Evolutionary conservation across 1,140 invertebrate species (phyloP).

Genomic region (Danaus plexippus): DNA sequence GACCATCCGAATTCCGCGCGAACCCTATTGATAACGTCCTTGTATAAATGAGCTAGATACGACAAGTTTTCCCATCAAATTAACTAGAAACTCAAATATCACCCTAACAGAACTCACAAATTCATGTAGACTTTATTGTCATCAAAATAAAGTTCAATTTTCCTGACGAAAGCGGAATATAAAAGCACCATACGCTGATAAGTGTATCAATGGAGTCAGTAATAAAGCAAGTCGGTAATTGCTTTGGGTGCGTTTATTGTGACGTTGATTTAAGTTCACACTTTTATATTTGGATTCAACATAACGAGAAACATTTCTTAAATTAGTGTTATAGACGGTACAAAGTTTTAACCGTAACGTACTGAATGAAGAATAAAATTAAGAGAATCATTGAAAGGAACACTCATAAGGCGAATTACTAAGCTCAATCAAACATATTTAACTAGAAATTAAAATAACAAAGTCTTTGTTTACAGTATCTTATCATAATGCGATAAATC

Average conservation of each 20-base stretch:
- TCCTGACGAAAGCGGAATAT: slow-evolving; percentile 3
- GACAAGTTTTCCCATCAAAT: slow-evolving; percentile 60
- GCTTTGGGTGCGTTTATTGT: slow-evolving; percentile 11
- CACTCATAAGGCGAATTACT: too few species aligned
- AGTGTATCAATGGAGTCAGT: slow-evolving; percentile 13
- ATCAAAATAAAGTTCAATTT: slow-evolving; percentile 10
- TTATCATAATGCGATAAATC: too few species aligned
- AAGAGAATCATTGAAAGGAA: too few species aligned
- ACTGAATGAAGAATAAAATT: too few species aligned
- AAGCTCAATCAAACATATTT: too few species aligned
- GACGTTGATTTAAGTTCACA: slow-evolving; percentile 14
- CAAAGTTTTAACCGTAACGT: too few species aligned
- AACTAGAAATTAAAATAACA: too few species aligned
- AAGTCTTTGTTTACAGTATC: too few species aligned
- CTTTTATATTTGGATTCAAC: slow-evolving; percentile 17
- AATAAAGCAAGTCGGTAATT: slow-evolving; percentile 25
- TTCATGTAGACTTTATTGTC: slow-evolving; percentile 1
- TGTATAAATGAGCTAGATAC: slow-evolving; percentile 56
- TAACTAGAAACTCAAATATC: slow-evolving; percentile 46
- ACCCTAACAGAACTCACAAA: slow-evolving; percentile 12
- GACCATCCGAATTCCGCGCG: slow-evolving; percentile 36
- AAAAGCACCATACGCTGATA: slow-evolving; percentile 21
- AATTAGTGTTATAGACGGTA: too few species aligned
- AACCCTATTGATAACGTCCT: slow-evolving; percentile 42
- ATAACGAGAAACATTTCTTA: too few species aligned